Percentiles rank a stretch among this genome's conserved stretches.
These are phyloP conservation scores for Saccopteryx leptura DNA, from an alignment of 2,113 vertebrate species.

Conservation along the genomic window DNA sequence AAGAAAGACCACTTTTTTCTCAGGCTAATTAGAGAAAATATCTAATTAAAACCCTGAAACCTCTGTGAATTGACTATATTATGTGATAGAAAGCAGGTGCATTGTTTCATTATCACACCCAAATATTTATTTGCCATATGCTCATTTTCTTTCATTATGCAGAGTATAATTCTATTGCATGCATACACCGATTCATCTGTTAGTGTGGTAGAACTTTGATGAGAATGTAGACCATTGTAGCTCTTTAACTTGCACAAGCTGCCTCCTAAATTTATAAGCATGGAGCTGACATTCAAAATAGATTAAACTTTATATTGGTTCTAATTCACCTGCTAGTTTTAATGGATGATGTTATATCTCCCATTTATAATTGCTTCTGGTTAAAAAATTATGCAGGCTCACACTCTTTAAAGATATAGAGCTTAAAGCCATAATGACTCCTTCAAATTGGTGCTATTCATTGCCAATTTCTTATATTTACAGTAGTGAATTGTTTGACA, in stretches of 20 bases:
- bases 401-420: constrained; percentile 83
- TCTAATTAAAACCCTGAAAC: background rate
- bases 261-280: constrained; percentile 48
- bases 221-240: background rate
- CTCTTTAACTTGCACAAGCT: background rate
- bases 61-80: background rate
- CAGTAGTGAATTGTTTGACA: constrained; percentile 68
- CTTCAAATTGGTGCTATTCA: constrained; percentile 79
- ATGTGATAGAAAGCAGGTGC: background rate
- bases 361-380: constrained; percentile 89
- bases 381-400: constrained; percentile 88
- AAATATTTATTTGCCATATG: constrained; percentile 45
- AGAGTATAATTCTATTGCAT: constrained; percentile 7
- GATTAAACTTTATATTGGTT: constrained; percentile 42
- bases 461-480: constrained; percentile 84
- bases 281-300: constrained; percentile 48
- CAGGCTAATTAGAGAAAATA: background rate
- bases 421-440: constrained; percentile 82
- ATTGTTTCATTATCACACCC: background rate
- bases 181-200: background rate
- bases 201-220: background rate
- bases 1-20: constrained; percentile 17
- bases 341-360: constrained; percentile 61
- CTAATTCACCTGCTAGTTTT: constrained; percentile 8
- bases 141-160: background rate